These are phyloP conservation scores for Caenorhabditis panamensis DNA, from an alignment of 2,888 invertebrate species.

Conservation along the genomic window DNA sequence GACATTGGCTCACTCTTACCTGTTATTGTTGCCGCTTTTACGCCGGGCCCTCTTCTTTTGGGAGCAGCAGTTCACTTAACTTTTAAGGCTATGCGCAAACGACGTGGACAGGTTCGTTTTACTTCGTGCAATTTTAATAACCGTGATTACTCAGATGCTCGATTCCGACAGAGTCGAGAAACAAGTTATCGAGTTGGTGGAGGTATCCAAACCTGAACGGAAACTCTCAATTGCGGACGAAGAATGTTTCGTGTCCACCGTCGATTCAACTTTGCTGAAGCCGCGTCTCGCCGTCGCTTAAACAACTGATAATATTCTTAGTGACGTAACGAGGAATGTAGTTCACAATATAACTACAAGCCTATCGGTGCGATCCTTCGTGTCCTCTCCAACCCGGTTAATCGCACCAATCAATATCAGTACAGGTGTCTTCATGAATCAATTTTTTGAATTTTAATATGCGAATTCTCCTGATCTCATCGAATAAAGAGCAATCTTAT, in stretches of 20 bases:
- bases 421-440: no score
- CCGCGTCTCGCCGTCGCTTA: no score
- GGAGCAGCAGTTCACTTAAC: conserved; percentile 78
- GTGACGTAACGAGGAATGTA: no score
- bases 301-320: no score
- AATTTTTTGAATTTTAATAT: no score
- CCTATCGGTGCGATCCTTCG: no score
- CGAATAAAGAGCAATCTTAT: no score
- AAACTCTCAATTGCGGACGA: conserved; percentile 16
- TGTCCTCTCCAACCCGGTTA: no score
- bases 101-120: conserved; percentile 41
- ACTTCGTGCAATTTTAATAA: background rate
- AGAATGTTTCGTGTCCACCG: background rate
- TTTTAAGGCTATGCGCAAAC: conserved; percentile 70
- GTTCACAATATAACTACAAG: no score
- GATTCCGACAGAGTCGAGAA: conserved; percentile 37
- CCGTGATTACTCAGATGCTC: conserved; percentile 5
- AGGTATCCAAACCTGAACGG: conserved; percentile 15
- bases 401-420: no score
- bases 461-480: no score
- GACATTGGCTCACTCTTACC: conserved; percentile 87
- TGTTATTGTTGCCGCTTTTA: conserved; percentile 93
- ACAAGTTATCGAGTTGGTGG: conserved; percentile 41
- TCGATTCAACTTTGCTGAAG: conserved; percentile 20
- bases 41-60: conserved; percentile 89